Percentiles rank a stretch among this genome's conserved stretches.
These are phyloP conservation scores for Noctua janthe DNA, from an alignment of 2,888 invertebrate species.

Conservation along the genomic window DNA sequence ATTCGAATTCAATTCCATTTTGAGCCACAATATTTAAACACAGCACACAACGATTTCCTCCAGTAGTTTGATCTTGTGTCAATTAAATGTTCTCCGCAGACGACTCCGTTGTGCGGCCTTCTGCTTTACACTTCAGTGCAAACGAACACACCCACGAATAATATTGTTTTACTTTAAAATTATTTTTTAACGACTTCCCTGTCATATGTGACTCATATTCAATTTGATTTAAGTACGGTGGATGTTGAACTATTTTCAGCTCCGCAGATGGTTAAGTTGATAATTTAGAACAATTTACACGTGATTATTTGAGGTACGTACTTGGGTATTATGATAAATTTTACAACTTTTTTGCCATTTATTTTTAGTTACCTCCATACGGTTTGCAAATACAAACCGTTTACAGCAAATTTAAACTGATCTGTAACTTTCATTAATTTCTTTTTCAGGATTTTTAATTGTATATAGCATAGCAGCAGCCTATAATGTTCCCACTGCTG, in stretches of 20 bases:
- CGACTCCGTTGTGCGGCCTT: slow-evolving; percentile 34
- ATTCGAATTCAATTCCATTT: slow-evolving; percentile 61
- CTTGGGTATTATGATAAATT: background rate
- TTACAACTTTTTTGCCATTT: too few species aligned
- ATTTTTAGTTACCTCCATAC: background rate
- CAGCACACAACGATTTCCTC: slow-evolving; percentile 59
- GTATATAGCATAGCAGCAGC: too few species aligned
- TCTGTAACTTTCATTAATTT: background rate
- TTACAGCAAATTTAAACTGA: background rate
- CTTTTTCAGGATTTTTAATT: background rate
- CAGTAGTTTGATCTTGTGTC: slow-evolving; percentile 47
- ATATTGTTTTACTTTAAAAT: slow-evolving; percentile 9
- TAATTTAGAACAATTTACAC: slow-evolving; percentile 6
- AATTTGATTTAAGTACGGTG: background rate
- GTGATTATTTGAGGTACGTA: background rate
- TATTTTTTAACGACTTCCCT: slow-evolving; percentile 20
- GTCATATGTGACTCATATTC: background rate
- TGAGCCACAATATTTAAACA: slow-evolving; percentile 48
- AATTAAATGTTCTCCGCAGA: slow-evolving; percentile 55
- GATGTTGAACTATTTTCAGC: slow-evolving; percentile 9
- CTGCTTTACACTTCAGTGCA: slow-evolving; percentile 47
- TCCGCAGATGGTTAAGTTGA: slow-evolving; percentile 12
- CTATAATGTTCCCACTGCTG: too few species aligned
- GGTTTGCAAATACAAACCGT: background rate
- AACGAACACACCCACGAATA: slow-evolving; percentile 9